phyloP scores from a whole-genome alignment of 2,113 vertebrate species.

The Cyprichromis sp. region DNA sequence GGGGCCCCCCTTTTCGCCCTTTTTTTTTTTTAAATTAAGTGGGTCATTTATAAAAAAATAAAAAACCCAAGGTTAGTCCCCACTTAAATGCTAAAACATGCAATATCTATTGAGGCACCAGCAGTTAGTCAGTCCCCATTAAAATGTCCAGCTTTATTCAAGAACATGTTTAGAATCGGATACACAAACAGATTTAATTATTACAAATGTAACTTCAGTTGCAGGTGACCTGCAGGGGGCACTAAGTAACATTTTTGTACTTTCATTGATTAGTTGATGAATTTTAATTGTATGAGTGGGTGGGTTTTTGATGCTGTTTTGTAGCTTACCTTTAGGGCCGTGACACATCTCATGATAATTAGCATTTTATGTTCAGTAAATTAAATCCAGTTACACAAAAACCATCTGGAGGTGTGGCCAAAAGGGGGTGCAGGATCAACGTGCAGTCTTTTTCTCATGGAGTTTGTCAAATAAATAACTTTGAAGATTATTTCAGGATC shows the following conservation, averaged over 20 bases:
- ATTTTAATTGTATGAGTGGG: neutral
- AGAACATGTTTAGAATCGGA: neutral
- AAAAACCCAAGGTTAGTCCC: neutral
- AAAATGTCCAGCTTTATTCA: neutral
- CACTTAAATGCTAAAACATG: neutral
- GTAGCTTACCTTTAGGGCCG: neutral
- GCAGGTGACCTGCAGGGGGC: neutral
- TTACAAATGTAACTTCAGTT: neutral
- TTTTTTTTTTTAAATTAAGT: accelerated
- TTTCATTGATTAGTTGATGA: neutral
- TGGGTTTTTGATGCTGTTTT: neutral
- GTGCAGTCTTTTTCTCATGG: neutral
- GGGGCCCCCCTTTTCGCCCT: neutral
- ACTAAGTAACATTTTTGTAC: neutral
- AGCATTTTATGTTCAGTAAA: neutral
- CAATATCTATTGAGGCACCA: neutral
- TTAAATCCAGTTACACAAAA: neutral
- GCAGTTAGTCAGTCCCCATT: neutral
- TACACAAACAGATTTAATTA: neutral
- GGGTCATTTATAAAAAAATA: neutral
- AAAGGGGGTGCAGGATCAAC: neutral
- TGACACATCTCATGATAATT: neutral
- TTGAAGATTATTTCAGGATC: neutral
- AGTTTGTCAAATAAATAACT: neutral
- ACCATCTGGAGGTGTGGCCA: neutral